These are phyloP conservation scores for Hydropsyche tenuis DNA, from an alignment of 1,140 invertebrate species.

Conservation along the genomic window DNA sequence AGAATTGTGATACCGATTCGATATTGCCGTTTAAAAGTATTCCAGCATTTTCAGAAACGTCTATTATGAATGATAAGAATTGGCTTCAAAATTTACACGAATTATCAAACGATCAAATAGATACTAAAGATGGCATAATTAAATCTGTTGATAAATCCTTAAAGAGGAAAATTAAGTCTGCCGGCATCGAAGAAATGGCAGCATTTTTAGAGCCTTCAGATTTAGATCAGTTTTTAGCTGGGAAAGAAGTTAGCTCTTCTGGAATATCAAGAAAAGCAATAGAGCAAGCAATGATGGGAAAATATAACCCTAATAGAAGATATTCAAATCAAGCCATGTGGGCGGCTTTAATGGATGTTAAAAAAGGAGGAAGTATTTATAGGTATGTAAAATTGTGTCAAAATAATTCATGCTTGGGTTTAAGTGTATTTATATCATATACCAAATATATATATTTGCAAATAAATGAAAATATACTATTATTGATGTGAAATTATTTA, in stretches of 20 bases:
- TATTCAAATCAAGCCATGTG: constrained; percentile 50
- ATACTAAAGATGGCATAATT: constrained; percentile 8
- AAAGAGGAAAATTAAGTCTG: constrained; percentile 35
- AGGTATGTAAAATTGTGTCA: constrained; percentile 52
- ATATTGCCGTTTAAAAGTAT: not conserved
- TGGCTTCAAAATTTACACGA: constrained; percentile 13
- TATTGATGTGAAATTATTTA: not conserved
- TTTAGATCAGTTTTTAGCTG: constrained; percentile 60
- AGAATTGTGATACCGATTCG: not conserved
- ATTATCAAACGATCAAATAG: not conserved
- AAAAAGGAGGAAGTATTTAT: constrained; percentile 63
- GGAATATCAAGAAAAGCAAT: constrained; percentile 59
- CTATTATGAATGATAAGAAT: not conserved
- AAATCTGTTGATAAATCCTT: constrained; percentile 31
- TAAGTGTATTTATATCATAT: too few relatives aligned
- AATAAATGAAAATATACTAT: not conserved
- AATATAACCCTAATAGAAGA: constrained; percentile 60
- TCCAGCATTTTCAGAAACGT: not conserved
- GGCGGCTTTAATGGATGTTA: constrained; percentile 62
- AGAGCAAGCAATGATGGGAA: constrained; percentile 62
- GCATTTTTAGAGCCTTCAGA: constrained; percentile 60
- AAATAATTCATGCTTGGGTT: not conserved
- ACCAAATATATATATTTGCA: constrained; percentile 19
- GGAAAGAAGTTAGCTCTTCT: constrained; percentile 60
- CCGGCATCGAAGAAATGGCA: constrained; percentile 57